Evolutionary conservation across 2,113 vertebrate species (phyloP), one percentile per base, ranked within the genome.

Genomic region (Myotis yumanensis): DNA sequence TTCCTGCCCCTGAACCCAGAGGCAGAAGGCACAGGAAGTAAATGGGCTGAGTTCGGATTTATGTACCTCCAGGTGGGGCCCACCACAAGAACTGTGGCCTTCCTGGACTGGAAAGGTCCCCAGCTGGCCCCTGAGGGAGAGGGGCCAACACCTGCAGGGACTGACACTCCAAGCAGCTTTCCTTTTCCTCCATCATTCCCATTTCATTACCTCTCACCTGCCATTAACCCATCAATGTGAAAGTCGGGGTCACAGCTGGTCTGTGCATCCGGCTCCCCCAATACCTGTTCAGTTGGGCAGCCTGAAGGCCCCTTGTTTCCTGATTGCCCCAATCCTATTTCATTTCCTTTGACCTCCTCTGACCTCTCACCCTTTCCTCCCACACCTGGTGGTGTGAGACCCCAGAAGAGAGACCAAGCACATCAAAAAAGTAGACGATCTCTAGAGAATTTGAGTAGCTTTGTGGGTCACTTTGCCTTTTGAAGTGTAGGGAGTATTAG

Each of bases 161-260:
- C 72, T 57, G 32, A 90, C 97, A 97, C 96, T 97, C 97, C 97
- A 83, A 86, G 79, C n/a, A n/a, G 90, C 84, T 88, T 82, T 90
- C 85, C 90, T 86, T 91, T 84, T 80, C 80, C 43, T 40, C 76
- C 30, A 48, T 86, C 57, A 35, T 91, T 71, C 52, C n/a, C 17
- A 64, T 54, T 48, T 73, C 82, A 85, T 95, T 95, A 95, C 90
- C 92, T 95, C 94, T 69, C n/a, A 46, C 85, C 48, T 73, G 52
- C 87, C 85, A 20, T 86, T 93, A 73, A 83, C 94, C 96, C 92
- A 80, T 95, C 94, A 97, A 96, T 97, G 97, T 97, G 97, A 97
- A 97, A 95, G 88, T 85, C 77, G 37, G 25, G 82, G 94, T 88
- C 94, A 95, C 92, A 92, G 97, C 96, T 35, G 96, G 97, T 51